Evolutionary conservation across 2,797 vertebrate species (phyloP), one percentile per base, ranked within the genome.

Genomic region (Scleropages formosus): DNA sequence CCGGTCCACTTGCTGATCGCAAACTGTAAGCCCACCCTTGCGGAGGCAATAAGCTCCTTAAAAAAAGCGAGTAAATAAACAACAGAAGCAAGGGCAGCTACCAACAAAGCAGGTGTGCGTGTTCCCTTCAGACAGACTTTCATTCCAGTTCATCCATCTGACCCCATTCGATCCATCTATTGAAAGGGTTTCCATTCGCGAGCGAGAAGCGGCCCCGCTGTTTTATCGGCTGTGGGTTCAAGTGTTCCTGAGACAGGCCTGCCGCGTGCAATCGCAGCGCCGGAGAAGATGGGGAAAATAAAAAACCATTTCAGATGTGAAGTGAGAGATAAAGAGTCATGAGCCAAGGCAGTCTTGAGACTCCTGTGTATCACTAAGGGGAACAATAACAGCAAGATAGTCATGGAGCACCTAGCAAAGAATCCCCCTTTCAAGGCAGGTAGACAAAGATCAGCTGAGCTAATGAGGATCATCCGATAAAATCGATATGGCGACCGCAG

Each of bases 361-460:
- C 20, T 58, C 12, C 70, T 26, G 60, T 9, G 62, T 49, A 62
- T 60, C 56, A 24, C 22, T 74, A 11, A 74, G 20, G 58, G 18
- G 31, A 26, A 56, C 12, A 66, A 56, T 53, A 9, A 69, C 39
- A 46, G 69, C 73, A 12, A 47, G 44, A 11, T n/a, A 59, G 53
- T 13, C 4, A 63, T 44, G 27, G 27, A 39, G n/a, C n/a, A n/a
- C n/a, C n/a, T n/a, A n/a, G n/a, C n/a, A n/a, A n/a, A n/a, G n/a
- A n/a, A n/a, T n/a, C n/a, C n/a, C n/a, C n/a, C n/a, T n/a, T n/a
- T n/a, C n/a, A n/a, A n/a, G n/a, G n/a, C n/a, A n/a, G n/a, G n/a
- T n/a, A 67, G 24, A 59, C 46, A 56, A 76, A 78, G 66, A 64
- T 46, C 20, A 39, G 73, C 4, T 62, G 24, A 62, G 60, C 24